Conservation (phyloP, 2,888 invertebrate genomes). For the Oxycera nigricornis region DNA sequence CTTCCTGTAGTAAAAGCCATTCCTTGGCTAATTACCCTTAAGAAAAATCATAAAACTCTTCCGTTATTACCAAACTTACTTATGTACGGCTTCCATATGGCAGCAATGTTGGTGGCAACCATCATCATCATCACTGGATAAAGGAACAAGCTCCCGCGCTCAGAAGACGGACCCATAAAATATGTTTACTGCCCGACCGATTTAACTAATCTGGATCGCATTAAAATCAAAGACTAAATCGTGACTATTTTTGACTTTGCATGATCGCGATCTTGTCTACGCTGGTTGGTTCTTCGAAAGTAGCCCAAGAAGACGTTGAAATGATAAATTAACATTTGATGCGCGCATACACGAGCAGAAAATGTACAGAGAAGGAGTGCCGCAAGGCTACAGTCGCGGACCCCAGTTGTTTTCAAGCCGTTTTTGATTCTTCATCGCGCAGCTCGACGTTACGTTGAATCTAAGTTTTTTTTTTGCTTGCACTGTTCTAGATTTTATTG, state of each 20-base stretch:
- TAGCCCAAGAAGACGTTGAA: neutral
- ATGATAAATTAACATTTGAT: conserved; percentile 34
- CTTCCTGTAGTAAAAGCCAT: too few species aligned
- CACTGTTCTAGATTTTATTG: neutral
- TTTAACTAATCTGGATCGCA: conserved; percentile 21
- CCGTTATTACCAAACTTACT: neutral
- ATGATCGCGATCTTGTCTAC: conserved; percentile 27
- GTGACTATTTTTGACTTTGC: conserved; percentile 25
- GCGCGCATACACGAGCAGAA: conserved; percentile 17
- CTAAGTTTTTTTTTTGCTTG: neutral
- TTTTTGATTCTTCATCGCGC: neutral
- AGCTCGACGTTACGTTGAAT: neutral
- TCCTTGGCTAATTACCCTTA: too few species aligned
- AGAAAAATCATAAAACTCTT: neutral
- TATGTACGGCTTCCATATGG: neutral
- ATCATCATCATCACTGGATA: too few species aligned
- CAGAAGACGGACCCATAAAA: neutral
- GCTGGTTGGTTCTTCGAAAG: neutral
- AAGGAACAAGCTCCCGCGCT: too few species aligned
- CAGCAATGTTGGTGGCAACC: too few species aligned
- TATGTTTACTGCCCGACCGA: neutral
- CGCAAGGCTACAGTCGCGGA: conserved; percentile 2
- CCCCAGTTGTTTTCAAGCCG: neutral
- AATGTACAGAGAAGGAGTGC: neutral
- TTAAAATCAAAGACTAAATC: conserved; percentile 38